Conservation (phyloP, 1,140 invertebrate genomes). For the Diprion similis region DNA sequence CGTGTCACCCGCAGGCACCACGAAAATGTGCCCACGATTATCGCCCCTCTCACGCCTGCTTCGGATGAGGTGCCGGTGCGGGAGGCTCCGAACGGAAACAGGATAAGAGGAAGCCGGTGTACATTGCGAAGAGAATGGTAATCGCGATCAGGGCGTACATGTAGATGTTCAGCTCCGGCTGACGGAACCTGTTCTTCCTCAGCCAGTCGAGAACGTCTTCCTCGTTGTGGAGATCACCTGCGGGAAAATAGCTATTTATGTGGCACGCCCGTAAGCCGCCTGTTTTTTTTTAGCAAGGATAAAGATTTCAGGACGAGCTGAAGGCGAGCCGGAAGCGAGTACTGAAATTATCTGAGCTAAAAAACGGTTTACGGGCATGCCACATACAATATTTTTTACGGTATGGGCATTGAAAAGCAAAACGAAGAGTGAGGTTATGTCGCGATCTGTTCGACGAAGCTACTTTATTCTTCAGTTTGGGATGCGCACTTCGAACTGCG, state of each 20-base stretch:
- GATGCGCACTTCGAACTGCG: too few species aligned
- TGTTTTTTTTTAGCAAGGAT: too few species aligned
- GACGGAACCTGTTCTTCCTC: conserved; percentile 89
- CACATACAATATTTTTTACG: too few species aligned
- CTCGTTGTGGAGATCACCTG: conserved; percentile 84
- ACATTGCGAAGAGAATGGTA: conserved; percentile 84
- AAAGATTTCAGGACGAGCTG: too few species aligned
- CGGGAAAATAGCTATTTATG: conserved; percentile 36
- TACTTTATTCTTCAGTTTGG: too few species aligned
- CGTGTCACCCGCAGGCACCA: not conserved
- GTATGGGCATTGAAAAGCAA: too few species aligned
- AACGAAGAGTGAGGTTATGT: too few species aligned
- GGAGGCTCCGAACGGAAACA: conserved; percentile 79
- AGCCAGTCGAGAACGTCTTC: conserved; percentile 92
- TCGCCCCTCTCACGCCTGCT: conserved; percentile 65
- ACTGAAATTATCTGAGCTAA: too few species aligned
- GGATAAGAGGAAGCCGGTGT: conserved; percentile 89
- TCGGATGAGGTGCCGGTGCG: conserved; percentile 65
- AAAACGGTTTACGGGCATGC: too few species aligned
- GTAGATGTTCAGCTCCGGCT: conserved; percentile 92
- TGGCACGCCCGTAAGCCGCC: not conserved
- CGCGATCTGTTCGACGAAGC: too few species aligned
- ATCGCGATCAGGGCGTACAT: conserved; percentile 92
- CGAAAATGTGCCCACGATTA: not conserved
- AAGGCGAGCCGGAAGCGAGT: too few species aligned